Evolutionary conservation across 2,888 invertebrate genomes (phyloP).

Genomic region (Malthinus seriepunctatus): DNA sequence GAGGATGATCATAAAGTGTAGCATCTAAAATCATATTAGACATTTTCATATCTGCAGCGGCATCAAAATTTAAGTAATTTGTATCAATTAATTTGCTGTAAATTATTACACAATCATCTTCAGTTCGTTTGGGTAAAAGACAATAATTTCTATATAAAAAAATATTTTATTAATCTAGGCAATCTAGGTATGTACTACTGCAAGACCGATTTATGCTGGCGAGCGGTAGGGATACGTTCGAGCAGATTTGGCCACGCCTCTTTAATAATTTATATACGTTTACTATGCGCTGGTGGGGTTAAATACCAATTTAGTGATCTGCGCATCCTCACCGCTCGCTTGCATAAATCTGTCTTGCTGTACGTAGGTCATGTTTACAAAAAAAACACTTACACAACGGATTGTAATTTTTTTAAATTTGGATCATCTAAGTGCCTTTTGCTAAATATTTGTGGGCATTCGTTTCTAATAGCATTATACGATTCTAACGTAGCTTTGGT

Average conservation of each 20-base stretch:
- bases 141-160: conserved; percentile 48
- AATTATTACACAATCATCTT: conserved; percentile 63
- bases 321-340: too few species aligned
- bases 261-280: too few species aligned
- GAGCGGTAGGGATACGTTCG: too few species aligned
- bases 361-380: too few species aligned
- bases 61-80: conserved; percentile 62
- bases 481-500: not conserved
- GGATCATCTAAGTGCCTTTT: not conserved
- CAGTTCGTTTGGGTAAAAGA: conserved; percentile 61
- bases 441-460: not conserved
- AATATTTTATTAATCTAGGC: too few species aligned
- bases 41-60: conserved; percentile 64
- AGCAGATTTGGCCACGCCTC: too few species aligned
- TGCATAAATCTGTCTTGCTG: too few species aligned
- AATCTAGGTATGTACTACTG: too few species aligned
- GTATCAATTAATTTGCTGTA: conserved; percentile 63
- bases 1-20: conserved; percentile 59
- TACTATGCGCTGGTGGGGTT: too few species aligned
- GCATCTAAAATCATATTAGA: conserved; percentile 51
- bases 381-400: conserved; percentile 59
- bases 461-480: not conserved
- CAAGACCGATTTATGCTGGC: too few species aligned
- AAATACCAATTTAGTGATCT: too few species aligned
- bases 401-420: conserved; percentile 45